Evolutionary conservation across 2,888 invertebrate genomes (phyloP).

Genomic region (Thera obeliscata): DNA sequence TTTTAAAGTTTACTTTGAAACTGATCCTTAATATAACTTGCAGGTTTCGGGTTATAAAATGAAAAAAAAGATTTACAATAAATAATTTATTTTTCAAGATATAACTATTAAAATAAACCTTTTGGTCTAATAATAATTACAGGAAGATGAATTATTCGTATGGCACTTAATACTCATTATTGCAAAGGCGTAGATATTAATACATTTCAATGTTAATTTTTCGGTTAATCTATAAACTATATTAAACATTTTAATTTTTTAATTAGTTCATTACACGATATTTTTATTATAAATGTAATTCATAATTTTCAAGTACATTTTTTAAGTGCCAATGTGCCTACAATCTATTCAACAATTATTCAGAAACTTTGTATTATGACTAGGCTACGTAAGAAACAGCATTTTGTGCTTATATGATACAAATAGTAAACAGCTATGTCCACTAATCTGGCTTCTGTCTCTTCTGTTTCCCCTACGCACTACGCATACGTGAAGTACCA

Average conservation of each 20-base stretch:
- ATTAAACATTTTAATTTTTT: background rate
- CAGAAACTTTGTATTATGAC: conserved; percentile 29
- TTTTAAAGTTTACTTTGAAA: too few relatives aligned
- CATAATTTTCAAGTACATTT: background rate
- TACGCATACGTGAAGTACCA: too few relatives aligned
- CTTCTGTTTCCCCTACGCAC: too few relatives aligned
- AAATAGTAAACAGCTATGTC: background rate
- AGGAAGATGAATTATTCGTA: conserved; percentile 14
- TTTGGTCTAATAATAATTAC: conserved; percentile 26
- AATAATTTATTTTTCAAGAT: conserved; percentile 26
- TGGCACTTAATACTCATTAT: conserved; percentile 26
- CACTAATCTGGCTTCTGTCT: background rate
- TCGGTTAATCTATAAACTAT: too few relatives aligned
- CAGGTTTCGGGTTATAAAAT: background rate
- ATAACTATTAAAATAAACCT: conserved; percentile 17
- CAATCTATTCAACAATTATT: background rate
- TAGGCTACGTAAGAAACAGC: conserved; percentile 28
- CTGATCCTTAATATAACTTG: too few relatives aligned
- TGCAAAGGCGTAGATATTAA: background rate
- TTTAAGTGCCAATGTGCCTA: background rate
- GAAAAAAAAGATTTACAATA: conserved; percentile 21
- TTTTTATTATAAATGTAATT: too few relatives aligned
- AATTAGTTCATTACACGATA: background rate
- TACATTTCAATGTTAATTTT: background rate
- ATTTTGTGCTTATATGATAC: conserved; percentile 15